Evolutionary conservation across 1,140 invertebrate genomes (phyloP).

Genomic region (Drosophila gunungcola): DNA sequence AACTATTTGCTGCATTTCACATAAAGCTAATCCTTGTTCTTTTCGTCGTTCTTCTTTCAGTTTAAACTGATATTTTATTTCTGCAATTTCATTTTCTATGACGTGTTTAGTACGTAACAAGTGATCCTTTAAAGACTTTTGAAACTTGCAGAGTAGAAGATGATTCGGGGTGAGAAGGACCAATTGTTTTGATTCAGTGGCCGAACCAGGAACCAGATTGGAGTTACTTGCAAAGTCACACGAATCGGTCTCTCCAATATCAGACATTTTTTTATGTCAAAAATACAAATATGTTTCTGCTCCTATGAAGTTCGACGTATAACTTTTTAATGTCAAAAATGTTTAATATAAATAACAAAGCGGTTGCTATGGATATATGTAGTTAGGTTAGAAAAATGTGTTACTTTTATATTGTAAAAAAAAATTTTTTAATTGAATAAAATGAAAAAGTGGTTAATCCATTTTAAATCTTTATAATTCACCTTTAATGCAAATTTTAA

Average conservation of each 20-base stretch:
- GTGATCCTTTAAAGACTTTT: conserved; percentile 87
- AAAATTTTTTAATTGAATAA: too few species aligned
- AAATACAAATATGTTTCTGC: neutral
- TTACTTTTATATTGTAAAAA: too few species aligned
- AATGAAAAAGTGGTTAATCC: too few species aligned
- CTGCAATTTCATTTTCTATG: conserved; percentile 86
- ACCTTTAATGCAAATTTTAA: too few species aligned
- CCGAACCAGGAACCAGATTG: conserved; percentile 1
- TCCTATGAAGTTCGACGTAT: too few species aligned
- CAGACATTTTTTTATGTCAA: conserved; percentile 17
- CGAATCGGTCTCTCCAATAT: conserved; percentile 36
- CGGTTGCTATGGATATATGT: conserved; percentile 6
- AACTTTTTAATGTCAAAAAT: neutral
- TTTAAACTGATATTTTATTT: conserved; percentile 86
- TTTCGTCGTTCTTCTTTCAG: conserved; percentile 84
- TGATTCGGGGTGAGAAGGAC: conserved; percentile 86
- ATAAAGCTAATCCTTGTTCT: conserved; percentile 84
- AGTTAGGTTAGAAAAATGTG: too few species aligned
- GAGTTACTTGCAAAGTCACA: conserved; percentile 55
- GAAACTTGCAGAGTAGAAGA: conserved; percentile 88
- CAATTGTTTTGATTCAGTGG: conserved; percentile 55
- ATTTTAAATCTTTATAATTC: too few species aligned
- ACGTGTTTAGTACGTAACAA: conserved; percentile 86
- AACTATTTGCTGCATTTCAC: conserved; percentile 86
- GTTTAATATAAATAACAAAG: conserved; percentile 8